Conservation (phyloP, 2,797 vertebrate species). For the Acipenser oxyrinchus region DNA sequence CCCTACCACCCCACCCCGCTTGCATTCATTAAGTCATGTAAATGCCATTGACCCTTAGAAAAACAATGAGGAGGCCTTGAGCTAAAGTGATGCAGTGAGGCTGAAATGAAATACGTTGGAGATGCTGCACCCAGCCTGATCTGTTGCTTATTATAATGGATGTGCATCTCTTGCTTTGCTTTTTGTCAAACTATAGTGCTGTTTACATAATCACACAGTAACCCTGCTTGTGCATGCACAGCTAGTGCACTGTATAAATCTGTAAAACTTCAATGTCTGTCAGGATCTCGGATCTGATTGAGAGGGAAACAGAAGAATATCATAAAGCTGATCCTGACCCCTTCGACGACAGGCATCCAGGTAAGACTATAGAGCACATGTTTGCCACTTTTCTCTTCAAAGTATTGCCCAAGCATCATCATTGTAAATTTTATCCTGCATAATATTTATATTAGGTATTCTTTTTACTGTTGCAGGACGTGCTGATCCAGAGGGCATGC, state of each 20-base stretch:
- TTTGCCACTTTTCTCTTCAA: neutral
- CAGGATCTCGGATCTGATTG: conserved; percentile 95
- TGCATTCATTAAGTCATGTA: too few species aligned
- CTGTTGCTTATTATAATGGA: too few species aligned
- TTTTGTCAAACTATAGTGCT: too few species aligned
- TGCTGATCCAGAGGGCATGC: conserved; percentile 91
- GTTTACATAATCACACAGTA: too few species aligned
- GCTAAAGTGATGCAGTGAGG: too few species aligned
- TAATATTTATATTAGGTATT: conserved; percentile 5
- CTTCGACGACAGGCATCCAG: conserved; percentile 95
- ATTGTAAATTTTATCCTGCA: neutral
- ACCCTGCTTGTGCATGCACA: too few species aligned
- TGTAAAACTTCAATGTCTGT: conserved; percentile 24
- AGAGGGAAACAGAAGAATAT: conserved; percentile 95
- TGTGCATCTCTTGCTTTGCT: too few species aligned
- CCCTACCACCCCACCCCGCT: too few species aligned
- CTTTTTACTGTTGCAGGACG: conserved; percentile 64
- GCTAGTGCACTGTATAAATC: conserved; percentile 23
- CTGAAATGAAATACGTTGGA: too few species aligned
- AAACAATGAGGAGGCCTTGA: too few species aligned
- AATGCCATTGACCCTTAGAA: too few species aligned
- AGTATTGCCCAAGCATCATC: neutral
- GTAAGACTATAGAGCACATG: conserved; percentile 41
- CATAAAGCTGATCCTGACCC: conserved; percentile 96
- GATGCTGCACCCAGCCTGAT: too few species aligned